Base-by-base conservation (phyloP, 2,888 invertebrate genomes). In the Orchesellides sinensis region DNA sequence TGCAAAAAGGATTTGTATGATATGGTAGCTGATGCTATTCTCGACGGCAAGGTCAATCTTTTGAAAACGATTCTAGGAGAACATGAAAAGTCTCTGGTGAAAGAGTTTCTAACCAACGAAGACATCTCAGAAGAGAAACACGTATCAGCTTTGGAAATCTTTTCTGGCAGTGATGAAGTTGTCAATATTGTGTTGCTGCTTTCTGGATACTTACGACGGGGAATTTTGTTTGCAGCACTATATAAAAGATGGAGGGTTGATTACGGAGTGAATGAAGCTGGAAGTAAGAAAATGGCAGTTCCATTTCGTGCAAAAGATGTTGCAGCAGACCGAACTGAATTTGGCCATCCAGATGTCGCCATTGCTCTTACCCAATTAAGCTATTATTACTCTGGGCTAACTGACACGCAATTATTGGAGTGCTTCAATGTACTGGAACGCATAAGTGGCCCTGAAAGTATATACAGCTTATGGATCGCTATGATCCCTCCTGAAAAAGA, bases 291-390 rank as follows among this genome's bases (percentile, higher is more conserved):
- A 40, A 83, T 86, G 84, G 84, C 84, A 8, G 84, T 86, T 4
- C 85, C 85, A 1, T 85, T 85, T 72, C 29, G 79, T 27, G 84
- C 72, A 0, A 84, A 84, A 45, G 87, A 87, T 47, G 84, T 85
- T 1, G 85, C 87, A 6, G 79, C 83, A 8, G 87, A 87, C 49
- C 47, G 85, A 14, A 86, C 87, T 0, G 86, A 87, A 72, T 87
- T 85, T 66, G 87, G 87, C 17, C 86, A 86, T 65, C 83, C 85
- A 0, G 87, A 87, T 47, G 35, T 87, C 6, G 87, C 83, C 1
- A 83, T 86, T 8, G 45, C 83, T 35, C 56, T 86, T 0, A 86
- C 86, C 1, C 80, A 85, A 14, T 56, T 86, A 1, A 75, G 80
- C 19, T 86, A 86, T 63, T 85, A 85, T 77, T 84, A 86, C 54